phyloP scores from a whole-genome alignment of 2,797 vertebrate genomes.

The Rhinatrema bivittatum region DNA sequence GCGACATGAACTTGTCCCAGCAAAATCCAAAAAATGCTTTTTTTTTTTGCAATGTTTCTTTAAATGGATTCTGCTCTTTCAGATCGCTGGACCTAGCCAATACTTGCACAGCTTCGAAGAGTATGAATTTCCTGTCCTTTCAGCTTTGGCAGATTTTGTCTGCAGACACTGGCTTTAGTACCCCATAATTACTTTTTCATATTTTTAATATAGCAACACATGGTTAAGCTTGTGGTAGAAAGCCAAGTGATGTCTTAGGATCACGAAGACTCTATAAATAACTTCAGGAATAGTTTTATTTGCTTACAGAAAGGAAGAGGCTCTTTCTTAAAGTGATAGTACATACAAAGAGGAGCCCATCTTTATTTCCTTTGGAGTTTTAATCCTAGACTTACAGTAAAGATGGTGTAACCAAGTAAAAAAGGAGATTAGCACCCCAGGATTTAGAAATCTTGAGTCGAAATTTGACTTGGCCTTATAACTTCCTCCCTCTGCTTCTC shows the following conservation, averaged over 20 bases:
- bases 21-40: constrained; percentile 6
- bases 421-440: too few species aligned
- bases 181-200: constrained; percentile 60
- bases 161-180: constrained; percentile 55
- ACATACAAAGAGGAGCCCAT: too few species aligned
- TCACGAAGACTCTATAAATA: constrained; percentile 55
- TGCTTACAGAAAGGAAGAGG: constrained; percentile 51
- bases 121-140: constrained; percentile 43
- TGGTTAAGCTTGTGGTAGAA: constrained; percentile 55
- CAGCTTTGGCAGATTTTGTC: constrained; percentile 48
- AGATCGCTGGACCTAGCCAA: constrained; percentile 27
- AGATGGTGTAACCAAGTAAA: too few species aligned
- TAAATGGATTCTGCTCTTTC: constrained; percentile 1
- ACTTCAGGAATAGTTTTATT: constrained; percentile 55
- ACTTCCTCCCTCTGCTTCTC: too few species aligned
- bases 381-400: too few species aligned
- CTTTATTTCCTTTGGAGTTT: too few species aligned
- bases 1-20: not conserved
- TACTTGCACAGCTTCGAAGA: constrained; percentile 20
- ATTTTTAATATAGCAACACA: constrained; percentile 69
- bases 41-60: not conserved
- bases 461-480: too few species aligned
- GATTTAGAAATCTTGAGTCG: too few species aligned
- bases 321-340: constrained; percentile 43
- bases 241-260: constrained; percentile 51